phyloP scores from a whole-genome alignment of 2,113 vertebrate species.

The Rhinichthys klamathensis region DNA sequence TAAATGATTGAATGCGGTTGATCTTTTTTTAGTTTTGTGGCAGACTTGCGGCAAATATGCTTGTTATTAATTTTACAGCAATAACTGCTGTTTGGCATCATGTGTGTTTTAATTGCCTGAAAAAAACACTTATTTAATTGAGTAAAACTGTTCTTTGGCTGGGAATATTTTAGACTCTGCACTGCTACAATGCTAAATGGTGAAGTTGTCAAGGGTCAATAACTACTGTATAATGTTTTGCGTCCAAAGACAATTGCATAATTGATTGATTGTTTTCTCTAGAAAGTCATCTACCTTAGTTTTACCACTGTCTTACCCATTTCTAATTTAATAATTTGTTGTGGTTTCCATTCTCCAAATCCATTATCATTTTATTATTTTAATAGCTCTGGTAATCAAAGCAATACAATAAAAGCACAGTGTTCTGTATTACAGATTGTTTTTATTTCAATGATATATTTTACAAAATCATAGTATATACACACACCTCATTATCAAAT shows the following conservation, averaged over 20 bases:
- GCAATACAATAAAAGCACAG: background rate
- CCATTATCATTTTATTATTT: background rate
- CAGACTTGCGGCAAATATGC: background rate
- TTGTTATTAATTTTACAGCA: background rate
- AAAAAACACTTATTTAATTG: background rate
- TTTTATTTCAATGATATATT: background rate
- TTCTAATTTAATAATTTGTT: background rate
- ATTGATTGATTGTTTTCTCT: background rate
- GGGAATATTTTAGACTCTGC: background rate
- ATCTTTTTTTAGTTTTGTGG: constrained; percentile 33
- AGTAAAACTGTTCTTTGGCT: background rate
- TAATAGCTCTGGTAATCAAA: background rate
- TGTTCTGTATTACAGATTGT: background rate
- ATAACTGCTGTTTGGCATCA: background rate
- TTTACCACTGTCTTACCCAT: background rate
- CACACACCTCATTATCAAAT: background rate
- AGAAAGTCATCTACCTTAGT: background rate
- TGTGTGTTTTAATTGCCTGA: background rate
- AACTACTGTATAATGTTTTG: background rate
- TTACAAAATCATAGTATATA: background rate
- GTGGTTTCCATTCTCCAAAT: background rate
- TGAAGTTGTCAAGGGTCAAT: background rate
- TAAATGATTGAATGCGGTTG: constrained; percentile 21
- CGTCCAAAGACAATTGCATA: background rate
- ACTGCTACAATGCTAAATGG: background rate